Evolutionary conservation across 2,797 vertebrate species (phyloP).

Genomic region (Chlorospingus semifuscus): DNA sequence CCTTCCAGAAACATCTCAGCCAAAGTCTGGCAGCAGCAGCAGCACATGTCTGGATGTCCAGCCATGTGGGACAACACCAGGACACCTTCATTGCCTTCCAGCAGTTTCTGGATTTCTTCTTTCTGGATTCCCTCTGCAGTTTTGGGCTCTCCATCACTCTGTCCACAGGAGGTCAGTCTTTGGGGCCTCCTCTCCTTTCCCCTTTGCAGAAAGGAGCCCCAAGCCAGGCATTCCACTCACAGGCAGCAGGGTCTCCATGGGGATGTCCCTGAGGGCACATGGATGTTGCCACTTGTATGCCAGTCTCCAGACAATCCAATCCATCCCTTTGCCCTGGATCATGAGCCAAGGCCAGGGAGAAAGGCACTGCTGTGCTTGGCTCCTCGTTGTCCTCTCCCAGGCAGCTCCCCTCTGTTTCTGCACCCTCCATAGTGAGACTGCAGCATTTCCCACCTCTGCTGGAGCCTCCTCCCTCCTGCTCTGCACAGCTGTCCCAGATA

Average conservation of each 20-base stretch:
- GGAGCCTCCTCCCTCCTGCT: background rate
- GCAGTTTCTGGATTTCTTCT: background rate
- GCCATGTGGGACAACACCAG: background rate
- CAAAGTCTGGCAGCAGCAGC: background rate
- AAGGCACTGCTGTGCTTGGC: rapidly evolving
- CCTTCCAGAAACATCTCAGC: background rate
- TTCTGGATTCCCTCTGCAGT: background rate
- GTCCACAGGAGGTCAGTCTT: background rate
- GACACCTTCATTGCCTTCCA: background rate
- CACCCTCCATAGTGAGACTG: rapidly evolving
- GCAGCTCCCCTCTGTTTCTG: background rate
- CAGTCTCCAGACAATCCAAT: background rate
- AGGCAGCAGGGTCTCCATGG: rapidly evolving
- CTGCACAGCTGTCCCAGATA: background rate
- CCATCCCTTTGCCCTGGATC: background rate
- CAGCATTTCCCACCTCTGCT: background rate
- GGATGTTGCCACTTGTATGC: rapidly evolving
- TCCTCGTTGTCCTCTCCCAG: rapidly evolving
- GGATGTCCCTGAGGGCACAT: background rate
- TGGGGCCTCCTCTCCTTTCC: background rate
- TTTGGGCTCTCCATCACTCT: background rate
- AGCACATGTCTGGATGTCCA: background rate
- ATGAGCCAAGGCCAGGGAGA: rapidly evolving
- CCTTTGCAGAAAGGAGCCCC: background rate
- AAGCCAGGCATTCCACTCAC: rapidly evolving